phyloP scores from a whole-genome alignment of 2,797 vertebrate genomes.

The Leucoraja ocellata region DNA sequence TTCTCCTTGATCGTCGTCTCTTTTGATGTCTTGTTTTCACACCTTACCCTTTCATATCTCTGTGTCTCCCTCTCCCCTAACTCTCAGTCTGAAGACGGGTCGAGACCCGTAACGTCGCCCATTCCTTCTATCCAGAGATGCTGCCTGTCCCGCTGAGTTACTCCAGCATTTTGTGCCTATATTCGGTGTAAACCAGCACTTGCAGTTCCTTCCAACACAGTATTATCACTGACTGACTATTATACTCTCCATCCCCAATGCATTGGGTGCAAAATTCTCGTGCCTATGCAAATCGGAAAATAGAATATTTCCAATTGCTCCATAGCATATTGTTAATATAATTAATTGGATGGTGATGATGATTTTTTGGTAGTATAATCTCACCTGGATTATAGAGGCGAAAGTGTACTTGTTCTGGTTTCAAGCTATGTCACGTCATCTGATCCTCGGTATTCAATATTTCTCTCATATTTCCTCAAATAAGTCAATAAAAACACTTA shows the following conservation, averaged over 20 bases:
- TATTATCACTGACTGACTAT: background rate
- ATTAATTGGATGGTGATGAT: background rate
- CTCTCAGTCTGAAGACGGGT: too few relatives aligned
- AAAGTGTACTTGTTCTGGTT: background rate
- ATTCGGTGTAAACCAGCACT: too few relatives aligned
- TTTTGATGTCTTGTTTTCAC: too few relatives aligned
- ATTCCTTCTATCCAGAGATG: too few relatives aligned
- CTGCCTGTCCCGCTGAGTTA: too few relatives aligned
- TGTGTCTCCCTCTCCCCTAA: too few relatives aligned
- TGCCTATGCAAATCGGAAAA: background rate
- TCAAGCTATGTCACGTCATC: background rate
- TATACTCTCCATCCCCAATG: background rate
- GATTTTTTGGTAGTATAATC: background rate
- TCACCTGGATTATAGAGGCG: background rate
- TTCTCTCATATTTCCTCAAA: background rate
- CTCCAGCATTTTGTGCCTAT: too few relatives aligned
- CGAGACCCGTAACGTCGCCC: too few relatives aligned
- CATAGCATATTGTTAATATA: background rate
- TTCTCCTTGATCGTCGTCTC: too few relatives aligned
- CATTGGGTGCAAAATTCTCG: background rate
- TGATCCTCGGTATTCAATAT: background rate
- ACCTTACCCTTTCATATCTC: too few relatives aligned
- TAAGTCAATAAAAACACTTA: background rate
- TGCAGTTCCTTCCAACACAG: too few relatives aligned
- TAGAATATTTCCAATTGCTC: background rate